These are phyloP conservation scores for Xiphias gladius DNA, from an alignment of 2,113 vertebrate genomes.

Conservation along the genomic window DNA sequence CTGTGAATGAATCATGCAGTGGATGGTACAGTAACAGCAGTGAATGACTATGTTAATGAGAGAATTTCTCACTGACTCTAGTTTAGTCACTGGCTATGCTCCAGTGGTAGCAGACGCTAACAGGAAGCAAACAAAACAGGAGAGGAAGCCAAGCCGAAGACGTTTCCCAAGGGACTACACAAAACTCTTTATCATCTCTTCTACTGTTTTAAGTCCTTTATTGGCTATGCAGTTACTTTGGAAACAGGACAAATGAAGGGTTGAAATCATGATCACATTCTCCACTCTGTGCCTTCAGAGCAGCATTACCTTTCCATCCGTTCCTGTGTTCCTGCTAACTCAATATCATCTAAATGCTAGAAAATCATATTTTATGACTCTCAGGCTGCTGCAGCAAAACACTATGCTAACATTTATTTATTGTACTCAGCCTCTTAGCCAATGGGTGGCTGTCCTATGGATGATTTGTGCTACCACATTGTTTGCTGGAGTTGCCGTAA, in stretches of 20 bases:
- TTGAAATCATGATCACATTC: constrained; percentile 22
- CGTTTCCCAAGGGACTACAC: constrained; percentile 4
- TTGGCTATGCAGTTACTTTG: neutral
- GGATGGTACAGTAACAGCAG: neutral
- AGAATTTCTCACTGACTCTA: constrained; percentile 8
- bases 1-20: constrained; percentile 35
- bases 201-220: neutral
- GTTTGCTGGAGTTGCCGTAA: constrained; percentile 15
- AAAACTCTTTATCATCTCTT: constrained; percentile 1
- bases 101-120: constrained; percentile 15
- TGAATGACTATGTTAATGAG: constrained; percentile 2
- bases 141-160: constrained; percentile 2
- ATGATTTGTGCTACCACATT: constrained; percentile 2
- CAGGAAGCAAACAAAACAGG: constrained; percentile 47
- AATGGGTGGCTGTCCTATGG: constrained; percentile 10
- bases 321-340: constrained; percentile 14
- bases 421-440: constrained; percentile 19
- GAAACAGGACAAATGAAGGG: neutral
- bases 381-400: constrained; percentile 39
- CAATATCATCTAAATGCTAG: constrained; percentile 10
- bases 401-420: constrained; percentile 34
- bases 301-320: constrained; percentile 29
- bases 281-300: neutral
- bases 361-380: constrained; percentile 48
- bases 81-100: constrained; percentile 18